A percentile compares a stretch with the other conserved stretches of the same genome.
These are phyloP conservation scores for Aleiodes alternator DNA, from an alignment of 2,888 invertebrate species.

Conservation along the genomic window DNA sequence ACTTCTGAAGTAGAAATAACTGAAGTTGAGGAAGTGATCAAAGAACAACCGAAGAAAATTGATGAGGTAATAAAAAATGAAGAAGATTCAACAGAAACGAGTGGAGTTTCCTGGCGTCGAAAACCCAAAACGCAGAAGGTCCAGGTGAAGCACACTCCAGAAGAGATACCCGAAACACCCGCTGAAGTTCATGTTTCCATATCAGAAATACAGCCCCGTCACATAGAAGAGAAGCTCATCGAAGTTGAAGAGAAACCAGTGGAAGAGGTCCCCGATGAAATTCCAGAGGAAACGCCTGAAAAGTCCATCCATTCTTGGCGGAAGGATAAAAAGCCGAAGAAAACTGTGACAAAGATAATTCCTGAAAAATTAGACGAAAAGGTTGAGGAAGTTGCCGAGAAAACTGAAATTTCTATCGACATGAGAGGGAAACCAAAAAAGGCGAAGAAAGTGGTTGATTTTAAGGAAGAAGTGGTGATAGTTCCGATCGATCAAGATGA, in stretches of 20 bases:
- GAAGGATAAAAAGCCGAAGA: slow-evolving; percentile 55
- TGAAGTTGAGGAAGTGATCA: not conserved
- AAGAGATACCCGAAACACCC: slow-evolving; percentile 71
- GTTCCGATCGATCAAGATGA: slow-evolving; percentile 69
- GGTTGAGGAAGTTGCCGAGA: slow-evolving; percentile 56
- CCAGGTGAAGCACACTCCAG: slow-evolving; percentile 63
- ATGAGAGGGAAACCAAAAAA: slow-evolving; percentile 55
- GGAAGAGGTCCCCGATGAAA: slow-evolving; percentile 55
- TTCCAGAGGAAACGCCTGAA: slow-evolving; percentile 62
- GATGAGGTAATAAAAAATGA: slow-evolving; percentile 70
- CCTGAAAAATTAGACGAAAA: slow-evolving; percentile 51
- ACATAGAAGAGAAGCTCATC: slow-evolving; percentile 53
- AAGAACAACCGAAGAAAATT: not conserved
- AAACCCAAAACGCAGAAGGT: slow-evolving; percentile 49
- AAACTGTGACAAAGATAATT: slow-evolving; percentile 14
- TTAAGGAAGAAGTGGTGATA: slow-evolving; percentile 68
- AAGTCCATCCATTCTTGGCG: slow-evolving; percentile 69
- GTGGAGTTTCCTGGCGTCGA: slow-evolving; percentile 69
- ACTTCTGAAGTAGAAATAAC: no score
- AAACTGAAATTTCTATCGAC: slow-evolving; percentile 51
- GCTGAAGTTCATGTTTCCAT: slow-evolving; percentile 37
- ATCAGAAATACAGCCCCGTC: slow-evolving; percentile 20
- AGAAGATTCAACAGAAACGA: slow-evolving; percentile 69
- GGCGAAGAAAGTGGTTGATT: slow-evolving; percentile 66
- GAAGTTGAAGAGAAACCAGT: slow-evolving; percentile 61